Conservation (phyloP, 2,797 vertebrate species). For the Peromyscus nudipes region DNA sequence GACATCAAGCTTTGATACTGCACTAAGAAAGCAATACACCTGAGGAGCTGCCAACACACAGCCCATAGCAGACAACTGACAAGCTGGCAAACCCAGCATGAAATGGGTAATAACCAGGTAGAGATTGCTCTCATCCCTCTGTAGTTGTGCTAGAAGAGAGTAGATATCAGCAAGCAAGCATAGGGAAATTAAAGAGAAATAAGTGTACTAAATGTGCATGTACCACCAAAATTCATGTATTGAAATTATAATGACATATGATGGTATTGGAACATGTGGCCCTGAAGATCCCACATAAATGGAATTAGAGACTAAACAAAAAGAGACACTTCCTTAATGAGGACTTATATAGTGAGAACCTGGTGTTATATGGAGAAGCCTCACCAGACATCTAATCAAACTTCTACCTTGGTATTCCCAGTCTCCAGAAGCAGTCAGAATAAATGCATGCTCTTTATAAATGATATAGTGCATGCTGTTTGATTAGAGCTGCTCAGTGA, state of each 20-base stretch:
- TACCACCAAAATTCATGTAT: neutral
- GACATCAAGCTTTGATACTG: neutral
- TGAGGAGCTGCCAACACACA: neutral
- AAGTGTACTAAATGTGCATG: neutral
- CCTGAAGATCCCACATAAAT: neutral
- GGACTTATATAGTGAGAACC: neutral
- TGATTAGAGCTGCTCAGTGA: neutral
- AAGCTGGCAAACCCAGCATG: neutral
- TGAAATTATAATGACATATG: neutral
- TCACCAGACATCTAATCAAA: neutral
- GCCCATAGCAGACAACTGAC: neutral
- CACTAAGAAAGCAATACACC: neutral
- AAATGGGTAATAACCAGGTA: neutral
- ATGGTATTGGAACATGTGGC: no score
- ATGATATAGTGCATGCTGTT: neutral
- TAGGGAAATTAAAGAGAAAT: neutral
- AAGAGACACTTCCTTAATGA: no score
- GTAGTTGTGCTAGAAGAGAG: neutral
- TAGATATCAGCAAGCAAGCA: neutral
- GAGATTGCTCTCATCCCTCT: neutral
- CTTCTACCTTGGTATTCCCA: neutral
- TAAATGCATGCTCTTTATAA: neutral
- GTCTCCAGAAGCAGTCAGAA: neutral
- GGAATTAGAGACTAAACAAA: neutral
- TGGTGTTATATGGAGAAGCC: neutral